A percentile compares a stretch with the other conserved stretches of the same genome.
These are phyloP conservation scores for Eristalis tenax DNA, from an alignment of 2,888 invertebrate species.

Conservation along the genomic window DNA sequence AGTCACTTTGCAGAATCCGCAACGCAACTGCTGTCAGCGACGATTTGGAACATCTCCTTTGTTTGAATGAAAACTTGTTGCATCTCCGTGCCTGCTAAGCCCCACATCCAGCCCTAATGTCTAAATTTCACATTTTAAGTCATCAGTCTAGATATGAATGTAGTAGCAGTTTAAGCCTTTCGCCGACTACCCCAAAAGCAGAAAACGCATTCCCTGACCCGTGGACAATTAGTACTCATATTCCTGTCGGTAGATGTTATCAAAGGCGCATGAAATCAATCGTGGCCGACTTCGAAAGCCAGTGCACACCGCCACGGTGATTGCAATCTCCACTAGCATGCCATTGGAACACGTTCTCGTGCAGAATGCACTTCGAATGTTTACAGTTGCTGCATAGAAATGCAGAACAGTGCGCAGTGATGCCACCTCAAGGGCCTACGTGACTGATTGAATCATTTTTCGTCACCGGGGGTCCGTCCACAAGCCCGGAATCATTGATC, in stretches of 20 bases:
- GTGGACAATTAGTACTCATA: background rate
- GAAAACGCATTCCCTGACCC: background rate
- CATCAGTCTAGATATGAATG: too few species aligned
- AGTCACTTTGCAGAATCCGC: too few species aligned
- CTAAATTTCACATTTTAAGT: too few species aligned
- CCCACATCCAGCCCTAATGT: too few species aligned
- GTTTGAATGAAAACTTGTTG: too few species aligned
- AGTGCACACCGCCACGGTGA: background rate
- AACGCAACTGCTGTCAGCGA: too few species aligned
- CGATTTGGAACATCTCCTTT: too few species aligned
- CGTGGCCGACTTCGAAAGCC: background rate
- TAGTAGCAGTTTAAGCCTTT: too few species aligned
- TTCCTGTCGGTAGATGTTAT: background rate
- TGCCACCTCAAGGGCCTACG: background rate
- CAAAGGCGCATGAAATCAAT: background rate
- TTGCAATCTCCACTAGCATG: background rate
- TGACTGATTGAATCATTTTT: background rate
- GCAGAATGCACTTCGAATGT: background rate
- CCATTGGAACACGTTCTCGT: background rate
- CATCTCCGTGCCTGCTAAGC: too few species aligned
- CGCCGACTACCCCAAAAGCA: too few species aligned
- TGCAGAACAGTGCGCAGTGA: background rate
- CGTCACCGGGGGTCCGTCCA: background rate
- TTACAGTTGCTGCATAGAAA: background rate
- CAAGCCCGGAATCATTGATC: background rate